phyloP scores from a whole-genome alignment of 1,140 invertebrate species.

The Phenacoccus solenopsis region DNA sequence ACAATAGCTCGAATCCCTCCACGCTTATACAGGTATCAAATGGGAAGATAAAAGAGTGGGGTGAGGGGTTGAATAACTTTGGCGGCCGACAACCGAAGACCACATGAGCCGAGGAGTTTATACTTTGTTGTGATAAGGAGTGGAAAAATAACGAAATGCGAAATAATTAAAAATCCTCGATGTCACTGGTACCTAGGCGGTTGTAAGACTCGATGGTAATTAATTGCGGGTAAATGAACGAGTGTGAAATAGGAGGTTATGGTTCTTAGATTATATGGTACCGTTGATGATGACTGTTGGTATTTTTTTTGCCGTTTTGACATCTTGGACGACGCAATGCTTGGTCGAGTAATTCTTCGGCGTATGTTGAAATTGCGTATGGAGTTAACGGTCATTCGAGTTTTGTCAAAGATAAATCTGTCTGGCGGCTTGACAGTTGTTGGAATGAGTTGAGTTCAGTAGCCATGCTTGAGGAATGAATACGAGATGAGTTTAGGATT shows the following conservation, averaged over 20 bases:
- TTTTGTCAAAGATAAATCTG: no score
- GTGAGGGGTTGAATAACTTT: constrained; percentile 5
- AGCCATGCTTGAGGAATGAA: no score
- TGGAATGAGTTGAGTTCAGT: no score
- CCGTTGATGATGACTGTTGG: background rate
- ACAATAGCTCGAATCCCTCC: constrained; percentile 13
- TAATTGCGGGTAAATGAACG: background rate
- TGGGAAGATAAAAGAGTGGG: background rate
- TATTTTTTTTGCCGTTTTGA: no score
- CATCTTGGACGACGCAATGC: no score
- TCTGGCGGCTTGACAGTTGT: no score
- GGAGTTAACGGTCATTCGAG: no score
- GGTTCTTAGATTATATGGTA: background rate
- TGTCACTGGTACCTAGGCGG: background rate
- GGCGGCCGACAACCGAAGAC: background rate
- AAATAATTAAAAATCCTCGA: background rate
- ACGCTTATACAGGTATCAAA: background rate
- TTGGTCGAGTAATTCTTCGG: no score
- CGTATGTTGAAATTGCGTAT: no score
- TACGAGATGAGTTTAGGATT: no score
- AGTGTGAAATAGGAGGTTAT: background rate
- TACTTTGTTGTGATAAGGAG: constrained; percentile 1
- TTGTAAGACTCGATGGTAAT: background rate
- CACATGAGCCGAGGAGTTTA: background rate
- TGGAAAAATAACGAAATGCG: background rate